Conservation (phyloP, 2,888 invertebrate species). For the Colostygia pectinataria region DNA sequence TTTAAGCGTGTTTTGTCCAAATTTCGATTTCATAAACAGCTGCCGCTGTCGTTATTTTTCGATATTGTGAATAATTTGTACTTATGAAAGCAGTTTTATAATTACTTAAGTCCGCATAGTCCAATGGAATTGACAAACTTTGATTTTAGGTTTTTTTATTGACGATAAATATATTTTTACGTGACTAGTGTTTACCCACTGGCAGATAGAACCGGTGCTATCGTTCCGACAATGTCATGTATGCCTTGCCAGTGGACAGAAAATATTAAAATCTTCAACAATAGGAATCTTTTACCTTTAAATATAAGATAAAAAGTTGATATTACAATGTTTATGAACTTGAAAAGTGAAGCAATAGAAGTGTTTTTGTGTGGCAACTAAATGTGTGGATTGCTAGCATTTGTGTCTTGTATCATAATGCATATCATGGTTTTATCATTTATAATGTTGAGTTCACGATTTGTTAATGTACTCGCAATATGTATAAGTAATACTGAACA, state of each 20-base stretch:
- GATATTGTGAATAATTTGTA: slow-evolving; percentile 49
- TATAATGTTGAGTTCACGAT: slow-evolving; percentile 5
- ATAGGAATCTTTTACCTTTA: slow-evolving; percentile 23
- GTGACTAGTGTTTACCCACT: slow-evolving; percentile 23
- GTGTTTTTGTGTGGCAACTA: slow-evolving; percentile 27
- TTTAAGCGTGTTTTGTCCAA: slow-evolving; percentile 58
- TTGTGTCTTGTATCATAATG: slow-evolving; percentile 4
- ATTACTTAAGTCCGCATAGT: slow-evolving; percentile 36
- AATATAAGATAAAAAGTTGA: slow-evolving; percentile 25
- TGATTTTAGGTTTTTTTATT: slow-evolving; percentile 31
- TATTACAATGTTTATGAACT: neutral
- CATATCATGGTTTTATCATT: neutral
- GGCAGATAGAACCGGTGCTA: slow-evolving; percentile 34
- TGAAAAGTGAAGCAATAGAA: neutral
- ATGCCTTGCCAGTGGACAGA: slow-evolving; percentile 22
- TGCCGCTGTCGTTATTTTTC: slow-evolving; percentile 57
- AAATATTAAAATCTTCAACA: slow-evolving; percentile 9
- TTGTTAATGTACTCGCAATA: neutral
- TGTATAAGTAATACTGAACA: neutral
- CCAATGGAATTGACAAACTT: slow-evolving; percentile 36
- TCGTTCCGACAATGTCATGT: slow-evolving; percentile 20
- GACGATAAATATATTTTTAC: slow-evolving; percentile 31
- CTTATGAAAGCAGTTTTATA: slow-evolving; percentile 48
- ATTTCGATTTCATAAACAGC: slow-evolving; percentile 51
- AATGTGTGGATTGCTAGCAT: slow-evolving; percentile 16